These are phyloP conservation scores for Bruchidius siliquastri DNA, from an alignment of 2,888 invertebrate genomes.

Conservation along the genomic window DNA sequence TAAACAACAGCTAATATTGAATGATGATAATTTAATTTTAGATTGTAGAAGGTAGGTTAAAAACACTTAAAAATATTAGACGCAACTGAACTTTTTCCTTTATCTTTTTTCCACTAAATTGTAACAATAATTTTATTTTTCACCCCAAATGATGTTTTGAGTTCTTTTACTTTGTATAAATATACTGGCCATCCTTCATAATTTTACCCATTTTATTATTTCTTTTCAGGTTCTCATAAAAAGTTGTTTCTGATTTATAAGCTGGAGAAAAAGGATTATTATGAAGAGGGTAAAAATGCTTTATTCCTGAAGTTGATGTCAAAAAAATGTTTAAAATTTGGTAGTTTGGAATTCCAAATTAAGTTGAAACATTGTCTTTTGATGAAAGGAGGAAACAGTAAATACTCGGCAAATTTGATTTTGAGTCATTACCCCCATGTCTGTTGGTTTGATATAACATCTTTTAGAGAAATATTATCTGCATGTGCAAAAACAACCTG, in stretches of 20 bases:
- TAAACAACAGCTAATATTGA: too few species aligned
- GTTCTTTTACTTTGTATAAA: too few species aligned
- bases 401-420: constrained; percentile 15
- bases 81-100: too few species aligned
- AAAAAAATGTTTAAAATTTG: constrained; percentile 17
- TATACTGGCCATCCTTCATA: not conserved
- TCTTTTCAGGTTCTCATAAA: constrained; percentile 17
- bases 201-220: too few species aligned
- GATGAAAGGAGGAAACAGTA: constrained; percentile 11
- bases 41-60: too few species aligned
- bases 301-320: constrained; percentile 17
- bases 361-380: constrained; percentile 10
- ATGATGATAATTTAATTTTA: too few species aligned
- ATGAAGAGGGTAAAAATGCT: constrained; percentile 20
- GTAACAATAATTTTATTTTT: too few species aligned
- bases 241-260: constrained; percentile 21
- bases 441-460: constrained; percentile 5
- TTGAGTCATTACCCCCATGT: constrained; percentile 1
- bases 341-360: constrained; percentile 4
- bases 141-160: too few species aligned
- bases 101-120: too few species aligned
- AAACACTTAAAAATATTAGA: too few species aligned
- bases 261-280: constrained; percentile 23
- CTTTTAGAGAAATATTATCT: constrained; percentile 10
- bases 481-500: constrained; percentile 7